Evolutionary conservation across 1,140 invertebrate genomes (phyloP).

Genomic region (Eupeodes corollae): DNA sequence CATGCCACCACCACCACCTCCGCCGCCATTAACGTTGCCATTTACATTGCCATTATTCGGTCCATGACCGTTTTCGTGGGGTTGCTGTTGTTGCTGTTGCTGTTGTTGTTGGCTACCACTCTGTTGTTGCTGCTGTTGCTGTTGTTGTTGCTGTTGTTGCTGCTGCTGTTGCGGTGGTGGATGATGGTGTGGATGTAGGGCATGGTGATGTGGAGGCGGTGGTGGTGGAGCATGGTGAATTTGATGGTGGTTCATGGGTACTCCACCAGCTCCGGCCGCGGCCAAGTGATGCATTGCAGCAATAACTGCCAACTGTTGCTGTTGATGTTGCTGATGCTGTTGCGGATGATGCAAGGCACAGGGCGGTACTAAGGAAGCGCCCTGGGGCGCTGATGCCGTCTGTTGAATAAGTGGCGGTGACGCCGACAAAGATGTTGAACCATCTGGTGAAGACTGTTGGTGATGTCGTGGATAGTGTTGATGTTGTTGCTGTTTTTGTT

Average conservation of each 20-base stretch:
- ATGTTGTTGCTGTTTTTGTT: conserved; percentile 2
- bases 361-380: conserved; percentile 27
- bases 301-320: conserved; percentile 20
- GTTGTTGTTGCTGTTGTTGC: not conserved
- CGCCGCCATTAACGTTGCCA: conserved; percentile 8
- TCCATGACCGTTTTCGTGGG: conserved; percentile 8
- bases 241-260: not conserved
- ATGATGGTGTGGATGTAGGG: conserved; percentile 5
- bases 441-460: conserved; percentile 22
- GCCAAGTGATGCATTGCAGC: conserved; percentile 27
- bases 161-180: conserved; percentile 12
- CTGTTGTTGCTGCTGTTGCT: conserved; percentile 12
- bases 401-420: conserved; percentile 31
- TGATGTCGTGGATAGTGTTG: conserved; percentile 13
- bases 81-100: conserved; percentile 4
- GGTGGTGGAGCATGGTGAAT: conserved; percentile 3
- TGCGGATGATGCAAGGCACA: conserved; percentile 34
- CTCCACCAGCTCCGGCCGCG: conserved; percentile 14
- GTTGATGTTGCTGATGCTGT: conserved; percentile 29
- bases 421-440: conserved; percentile 23
- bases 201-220: conserved; percentile 8
- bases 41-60: too few species aligned
- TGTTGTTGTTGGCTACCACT: not conserved
- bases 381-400: conserved; percentile 26
- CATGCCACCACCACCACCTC: conserved; percentile 9